Base-by-base conservation (phyloP, 1,140 invertebrate genomes). In the Ceratina australensis region DNA sequence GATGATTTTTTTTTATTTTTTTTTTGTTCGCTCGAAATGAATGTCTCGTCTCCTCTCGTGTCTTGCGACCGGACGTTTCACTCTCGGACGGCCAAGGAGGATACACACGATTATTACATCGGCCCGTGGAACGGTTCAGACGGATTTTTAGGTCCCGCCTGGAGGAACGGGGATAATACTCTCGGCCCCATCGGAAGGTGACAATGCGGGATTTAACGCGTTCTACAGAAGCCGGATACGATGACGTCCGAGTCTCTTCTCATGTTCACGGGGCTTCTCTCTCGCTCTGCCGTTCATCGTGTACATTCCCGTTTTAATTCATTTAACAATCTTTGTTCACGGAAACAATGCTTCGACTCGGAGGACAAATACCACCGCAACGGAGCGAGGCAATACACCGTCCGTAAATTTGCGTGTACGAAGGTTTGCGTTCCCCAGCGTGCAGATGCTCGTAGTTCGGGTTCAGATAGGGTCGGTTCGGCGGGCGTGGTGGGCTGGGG, bases 381-480 rank as follows among this genome's bases (percentile, higher is more conserved):
- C 86, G 87, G 89, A 89, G 86, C 33, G 33, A 10, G 33, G 63
- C 20, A 47, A 56, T 42, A 33, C 88, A 90, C 90, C 87, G 86
- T 91, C 82, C 87, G 87, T 85, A 89, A 90, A 90, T 91, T 90
- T 90, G 87, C 90, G 89, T 91, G 85, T 86, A 80, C 87, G 83
- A 86, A 20, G 83, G 82, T 89, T 90, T 88, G 80, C 82, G 81
- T 89, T 83, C 87, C 85, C 77, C 78, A 80, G 75, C 61, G 56
- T 80, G 83, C 81, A 80, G 82, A 86, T 49, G 69, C 72, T 76
- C 63, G 79, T 65, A 54, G 68, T 47, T 59, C 42, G 61, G 76
- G 73, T n/a, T 54, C 5, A 16, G 64, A 33, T 15, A 5, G 8
- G 16, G 20, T 16, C 3, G 61, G 64, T 69, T 28, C 18, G 71